These are phyloP conservation scores for Rhagophthalmus giganteus DNA, from an alignment of 2,888 invertebrate species.

Conservation along the genomic window DNA sequence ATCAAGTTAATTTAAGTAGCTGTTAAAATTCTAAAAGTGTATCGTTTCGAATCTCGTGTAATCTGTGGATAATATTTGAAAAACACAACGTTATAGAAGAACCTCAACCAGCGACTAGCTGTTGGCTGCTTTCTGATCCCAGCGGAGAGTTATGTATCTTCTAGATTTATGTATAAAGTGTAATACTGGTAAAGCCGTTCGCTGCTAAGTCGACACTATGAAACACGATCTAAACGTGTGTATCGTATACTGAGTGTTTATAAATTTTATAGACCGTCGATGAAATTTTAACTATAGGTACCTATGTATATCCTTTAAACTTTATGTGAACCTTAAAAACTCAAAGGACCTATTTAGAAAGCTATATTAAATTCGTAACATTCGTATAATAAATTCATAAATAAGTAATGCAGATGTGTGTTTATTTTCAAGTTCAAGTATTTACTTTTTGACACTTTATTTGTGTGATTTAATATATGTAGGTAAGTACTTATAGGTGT, in stretches of 20 bases:
- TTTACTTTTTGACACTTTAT: not conserved
- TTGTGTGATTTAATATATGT: no score
- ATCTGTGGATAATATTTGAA: constrained; percentile 37
- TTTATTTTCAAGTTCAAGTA: not conserved
- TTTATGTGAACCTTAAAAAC: no score
- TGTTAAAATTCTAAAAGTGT: constrained; percentile 32
- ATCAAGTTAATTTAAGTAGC: constrained; percentile 14
- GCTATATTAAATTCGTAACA: no score
- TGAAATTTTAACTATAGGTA: not conserved
- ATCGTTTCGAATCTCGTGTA: constrained; percentile 16
- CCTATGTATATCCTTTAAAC: not conserved
- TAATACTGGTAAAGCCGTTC: constrained; percentile 50
- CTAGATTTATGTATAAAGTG: constrained; percentile 56
- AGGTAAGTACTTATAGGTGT: no score
- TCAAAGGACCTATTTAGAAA: no score
- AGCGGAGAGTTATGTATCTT: constrained; percentile 55
- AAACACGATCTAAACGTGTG: constrained; percentile 53
- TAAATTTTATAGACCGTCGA: constrained; percentile 1
- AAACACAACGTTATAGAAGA: constrained; percentile 6
- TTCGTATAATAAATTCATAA: not conserved
- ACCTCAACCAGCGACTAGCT: constrained; percentile 1
- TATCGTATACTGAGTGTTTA: constrained; percentile 27
- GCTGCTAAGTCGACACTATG: constrained; percentile 44
- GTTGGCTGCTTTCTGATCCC: constrained; percentile 45
- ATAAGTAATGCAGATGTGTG: no score